phyloP scores from a whole-genome alignment of 1,140 invertebrate genomes.

The Eriosoma lanigerum region DNA sequence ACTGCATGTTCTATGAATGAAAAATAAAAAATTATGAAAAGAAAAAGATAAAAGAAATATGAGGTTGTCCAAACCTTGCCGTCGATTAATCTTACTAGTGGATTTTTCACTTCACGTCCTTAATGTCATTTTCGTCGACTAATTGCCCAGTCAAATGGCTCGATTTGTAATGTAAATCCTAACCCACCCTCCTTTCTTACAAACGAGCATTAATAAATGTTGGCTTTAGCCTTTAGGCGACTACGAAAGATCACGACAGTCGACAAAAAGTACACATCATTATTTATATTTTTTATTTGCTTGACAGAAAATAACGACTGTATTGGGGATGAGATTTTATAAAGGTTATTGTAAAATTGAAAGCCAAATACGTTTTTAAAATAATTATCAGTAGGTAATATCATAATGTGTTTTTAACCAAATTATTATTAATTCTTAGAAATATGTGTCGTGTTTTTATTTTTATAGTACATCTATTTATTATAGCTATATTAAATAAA shows the following conservation, averaged over 20 bases:
- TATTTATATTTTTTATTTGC: slow-evolving; percentile 42
- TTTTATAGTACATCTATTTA: slow-evolving; percentile 3
- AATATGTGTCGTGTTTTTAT: not conserved
- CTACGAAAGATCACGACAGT: slow-evolving; percentile 32
- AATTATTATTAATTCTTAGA: not conserved
- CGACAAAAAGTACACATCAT: slow-evolving; percentile 44
- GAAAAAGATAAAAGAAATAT: slow-evolving; percentile 26
- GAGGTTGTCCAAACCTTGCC: slow-evolving; percentile 29
- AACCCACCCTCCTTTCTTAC: not conserved
- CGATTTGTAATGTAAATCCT: slow-evolving; percentile 47
- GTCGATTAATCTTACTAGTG: slow-evolving; percentile 29
- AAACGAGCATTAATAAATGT: slow-evolving; percentile 42
- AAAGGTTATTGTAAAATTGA: not conserved
- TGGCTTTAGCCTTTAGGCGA: slow-evolving; percentile 18
- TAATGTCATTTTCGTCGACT: slow-evolving; percentile 46
- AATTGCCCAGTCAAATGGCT: slow-evolving; percentile 45
- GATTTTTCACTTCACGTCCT: slow-evolving; percentile 32
- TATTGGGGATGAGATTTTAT: not conserved
- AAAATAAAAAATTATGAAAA: not conserved
- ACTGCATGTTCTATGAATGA: not conserved
- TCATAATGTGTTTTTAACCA: not conserved
- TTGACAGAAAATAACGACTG: slow-evolving; percentile 33
- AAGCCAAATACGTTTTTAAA: slow-evolving; percentile 19
- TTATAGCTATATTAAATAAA: too few species aligned
- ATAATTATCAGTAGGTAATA: slow-evolving; percentile 12